phyloP scores from a whole-genome alignment of 2,113 vertebrate species.

The Pardalotus punctatus region DNA sequence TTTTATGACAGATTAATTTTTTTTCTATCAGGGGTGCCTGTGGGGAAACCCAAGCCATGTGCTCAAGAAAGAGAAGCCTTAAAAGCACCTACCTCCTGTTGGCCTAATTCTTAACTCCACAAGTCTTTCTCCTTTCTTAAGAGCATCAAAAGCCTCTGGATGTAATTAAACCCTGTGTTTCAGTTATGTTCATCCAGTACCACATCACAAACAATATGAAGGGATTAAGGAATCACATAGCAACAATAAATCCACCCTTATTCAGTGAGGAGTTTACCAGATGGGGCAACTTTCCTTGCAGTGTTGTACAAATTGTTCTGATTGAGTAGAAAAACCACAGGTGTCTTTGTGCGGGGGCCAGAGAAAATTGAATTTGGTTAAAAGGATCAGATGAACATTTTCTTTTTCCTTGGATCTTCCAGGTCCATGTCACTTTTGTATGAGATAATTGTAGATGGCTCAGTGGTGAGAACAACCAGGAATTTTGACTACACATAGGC shows the following conservation, averaged over 20 bases:
- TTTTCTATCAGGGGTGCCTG: neutral
- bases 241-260: slow-evolving; percentile 8
- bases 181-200: neutral
- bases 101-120: neutral
- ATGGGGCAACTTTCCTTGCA: neutral
- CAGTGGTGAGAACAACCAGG: neutral
- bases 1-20: neutral
- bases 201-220: neutral
- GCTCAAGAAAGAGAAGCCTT: neutral
- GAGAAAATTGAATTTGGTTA: neutral
- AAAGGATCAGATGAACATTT: neutral
- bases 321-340: neutral
- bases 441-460: neutral
- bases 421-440: neutral
- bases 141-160: neutral
- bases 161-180: slow-evolving; percentile 2
- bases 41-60: neutral
- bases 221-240: neutral
- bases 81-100: neutral
- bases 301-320: neutral
- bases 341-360: neutral
- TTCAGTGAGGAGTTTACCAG: neutral
- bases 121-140: neutral
- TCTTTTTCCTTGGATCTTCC: neutral
- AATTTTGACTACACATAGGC: neutral